Evolutionary conservation across 2,797 vertebrate genomes (phyloP), one percentile per base, ranked within the genome.

Genomic region (Discoglossus pictus): DNA sequence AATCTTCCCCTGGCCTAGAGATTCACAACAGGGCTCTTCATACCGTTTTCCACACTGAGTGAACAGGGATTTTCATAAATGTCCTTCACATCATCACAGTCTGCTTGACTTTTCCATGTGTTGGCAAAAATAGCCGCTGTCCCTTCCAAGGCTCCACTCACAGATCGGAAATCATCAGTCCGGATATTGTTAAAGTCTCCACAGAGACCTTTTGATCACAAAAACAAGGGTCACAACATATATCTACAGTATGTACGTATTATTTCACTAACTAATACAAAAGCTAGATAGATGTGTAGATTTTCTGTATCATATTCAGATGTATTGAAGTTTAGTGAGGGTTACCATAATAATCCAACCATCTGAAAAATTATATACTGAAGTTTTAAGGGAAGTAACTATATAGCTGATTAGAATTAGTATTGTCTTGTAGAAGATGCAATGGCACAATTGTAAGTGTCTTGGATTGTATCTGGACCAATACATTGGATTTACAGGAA

Each of bases 111-210:
- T 72, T 85, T 87, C 86, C 86, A 87, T 2, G 84, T 82, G 12
- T 87, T 87, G 55, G 77, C 84, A 78, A 87, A 86, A 38, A 76
- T 75, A 42, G 79, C 75, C 23, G 77, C 65, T 7, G 77, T 78
- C 39, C 78, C 78, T 47, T 86, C 75, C 50, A 74, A 55, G 50
- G 79, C 75, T 8, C 82, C 84, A 42, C 80, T 81, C 47, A 72
- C 42, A 55, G 78, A 79, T 72, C 72, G 81, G 78, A 89, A 89
- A 54, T 91, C 89, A 7, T 91, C 89, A 0, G 78, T 74, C 66
- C 87, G 87, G 34, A 83, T 38, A 1, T 69, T 72, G 67, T 91
- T 91, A 80, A 90, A 90, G 40, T 86, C 84, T 38, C 88, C 88
- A 59, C 88, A 88, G 51, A 89, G 88, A 66, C 88, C 86, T 87